Conservation (phyloP, 2,797 vertebrate species). For the Menidia menidia region DNA sequence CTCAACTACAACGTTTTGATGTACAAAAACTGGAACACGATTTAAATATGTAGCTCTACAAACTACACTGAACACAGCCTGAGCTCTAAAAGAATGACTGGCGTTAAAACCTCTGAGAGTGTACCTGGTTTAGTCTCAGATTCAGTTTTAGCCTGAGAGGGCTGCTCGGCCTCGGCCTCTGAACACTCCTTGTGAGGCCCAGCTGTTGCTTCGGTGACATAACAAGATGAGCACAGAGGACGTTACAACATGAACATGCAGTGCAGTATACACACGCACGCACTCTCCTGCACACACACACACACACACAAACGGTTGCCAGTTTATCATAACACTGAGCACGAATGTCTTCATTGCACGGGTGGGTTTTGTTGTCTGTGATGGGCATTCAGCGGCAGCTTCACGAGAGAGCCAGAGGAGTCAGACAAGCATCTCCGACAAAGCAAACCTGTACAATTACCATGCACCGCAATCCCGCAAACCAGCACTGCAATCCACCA, state of each 20-base stretch:
- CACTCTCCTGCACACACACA: conserved; percentile 14
- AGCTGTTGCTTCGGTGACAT: conserved; percentile 67
- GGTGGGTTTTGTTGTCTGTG: conserved; percentile 48
- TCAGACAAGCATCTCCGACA: conserved; percentile 72
- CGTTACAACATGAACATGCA: conserved; percentile 68
- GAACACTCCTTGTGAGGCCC: conserved; percentile 70
- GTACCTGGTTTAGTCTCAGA: conserved; percentile 76
- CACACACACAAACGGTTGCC: conserved; percentile 28
- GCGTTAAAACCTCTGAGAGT: conserved; percentile 28
- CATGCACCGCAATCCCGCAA: conserved; percentile 80
- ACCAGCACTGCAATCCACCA: conserved; percentile 78
- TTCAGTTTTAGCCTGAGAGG: conserved; percentile 67
- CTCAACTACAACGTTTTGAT: conserved; percentile 14
- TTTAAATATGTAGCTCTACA: conserved; percentile 19
- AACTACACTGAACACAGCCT: conserved; percentile 17
- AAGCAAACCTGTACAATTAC: conserved; percentile 71
- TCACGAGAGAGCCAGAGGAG: conserved; percentile 45
- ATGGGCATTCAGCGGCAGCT: conserved; percentile 69
- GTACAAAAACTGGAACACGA: conserved; percentile 7
- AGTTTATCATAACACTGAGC: conserved; percentile 50
- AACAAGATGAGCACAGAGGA: conserved; percentile 62
- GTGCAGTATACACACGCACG: conserved; percentile 35
- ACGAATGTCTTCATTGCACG: conserved; percentile 57
- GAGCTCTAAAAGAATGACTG: conserved; percentile 5
- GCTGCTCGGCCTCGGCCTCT: conserved; percentile 66